phyloP scores from a whole-genome alignment of 2,888 invertebrate genomes.

The Timandra comae region DNA sequence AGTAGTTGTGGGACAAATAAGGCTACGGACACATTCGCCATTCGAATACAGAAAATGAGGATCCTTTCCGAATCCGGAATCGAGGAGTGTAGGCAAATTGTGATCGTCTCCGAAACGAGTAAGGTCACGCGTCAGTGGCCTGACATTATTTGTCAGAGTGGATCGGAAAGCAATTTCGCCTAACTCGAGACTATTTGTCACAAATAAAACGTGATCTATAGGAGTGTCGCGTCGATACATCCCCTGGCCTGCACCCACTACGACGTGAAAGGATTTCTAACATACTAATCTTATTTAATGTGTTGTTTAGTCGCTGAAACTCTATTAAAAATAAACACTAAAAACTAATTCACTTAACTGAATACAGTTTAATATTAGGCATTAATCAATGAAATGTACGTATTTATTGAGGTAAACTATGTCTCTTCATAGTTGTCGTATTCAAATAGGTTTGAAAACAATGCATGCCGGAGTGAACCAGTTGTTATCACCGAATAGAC shows the following conservation, averaged over 20 bases:
- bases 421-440: no score
- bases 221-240: constrained; percentile 45
- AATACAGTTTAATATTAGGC: no score
- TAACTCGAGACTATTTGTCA: constrained; percentile 73
- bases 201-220: constrained; percentile 71
- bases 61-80: constrained; percentile 38
- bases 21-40: constrained; percentile 40
- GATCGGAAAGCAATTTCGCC: constrained; percentile 72
- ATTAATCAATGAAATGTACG: no score
- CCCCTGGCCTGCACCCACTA: constrained; percentile 27
- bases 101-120: constrained; percentile 60
- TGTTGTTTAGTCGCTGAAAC: no score
- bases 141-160: constrained; percentile 71
- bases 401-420: no score
- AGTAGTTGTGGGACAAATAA: constrained; percentile 43
- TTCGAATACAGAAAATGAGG: constrained; percentile 45
- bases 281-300: constrained; percentile 10
- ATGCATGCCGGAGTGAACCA: constrained; percentile 39
- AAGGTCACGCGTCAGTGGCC: constrained; percentile 63
- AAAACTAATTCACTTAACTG: no score
- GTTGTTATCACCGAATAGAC: constrained; percentile 37
- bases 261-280: constrained; percentile 33
- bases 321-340: no score
- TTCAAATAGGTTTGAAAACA: constrained; percentile 31
- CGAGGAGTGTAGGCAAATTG: constrained; percentile 52